phyloP scores from a whole-genome alignment of 2,797 vertebrate species.

The Oreortyx pictus region DNA sequence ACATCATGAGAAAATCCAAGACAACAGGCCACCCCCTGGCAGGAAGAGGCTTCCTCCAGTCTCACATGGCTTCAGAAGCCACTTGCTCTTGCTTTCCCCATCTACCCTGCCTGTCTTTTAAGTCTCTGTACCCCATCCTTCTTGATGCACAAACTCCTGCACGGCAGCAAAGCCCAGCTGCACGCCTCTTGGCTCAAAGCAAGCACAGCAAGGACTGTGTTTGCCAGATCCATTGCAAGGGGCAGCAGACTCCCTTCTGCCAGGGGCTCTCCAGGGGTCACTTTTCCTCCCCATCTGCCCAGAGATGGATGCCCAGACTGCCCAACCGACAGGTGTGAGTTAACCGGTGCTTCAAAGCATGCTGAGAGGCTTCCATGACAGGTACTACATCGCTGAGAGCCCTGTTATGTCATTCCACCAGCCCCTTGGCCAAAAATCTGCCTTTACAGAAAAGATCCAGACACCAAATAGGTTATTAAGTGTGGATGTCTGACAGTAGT shows the following conservation, averaged over 20 bases:
- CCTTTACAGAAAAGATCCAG: conserved; percentile 52
- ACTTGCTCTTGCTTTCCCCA: background rate
- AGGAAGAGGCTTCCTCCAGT: background rate
- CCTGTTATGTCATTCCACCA: background rate
- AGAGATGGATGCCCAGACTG: background rate
- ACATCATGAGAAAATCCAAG: background rate
- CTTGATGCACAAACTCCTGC: background rate
- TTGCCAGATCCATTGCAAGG: background rate
- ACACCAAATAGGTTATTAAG: conserved; percentile 5
- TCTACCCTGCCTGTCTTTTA: rapidly evolving
- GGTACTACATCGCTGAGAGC: background rate
- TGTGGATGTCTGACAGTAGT: conserved; percentile 51
- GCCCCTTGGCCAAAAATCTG: conserved; percentile 35
- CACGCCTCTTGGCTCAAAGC: background rate
- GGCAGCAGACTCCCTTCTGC: background rate
- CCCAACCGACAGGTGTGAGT: background rate
- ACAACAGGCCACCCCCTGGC: rapidly evolving
- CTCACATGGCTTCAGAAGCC: rapidly evolving
- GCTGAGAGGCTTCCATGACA: conserved; percentile 6
- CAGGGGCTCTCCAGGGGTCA: background rate
- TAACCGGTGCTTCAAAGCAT: background rate
- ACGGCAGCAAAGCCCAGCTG: background rate
- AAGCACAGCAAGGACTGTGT: rapidly evolving
- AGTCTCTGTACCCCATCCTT: background rate
- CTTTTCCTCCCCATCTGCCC: background rate